phyloP scores from a whole-genome alignment of 2,888 invertebrate species.

The Lasioglossum malachurum region DNA sequence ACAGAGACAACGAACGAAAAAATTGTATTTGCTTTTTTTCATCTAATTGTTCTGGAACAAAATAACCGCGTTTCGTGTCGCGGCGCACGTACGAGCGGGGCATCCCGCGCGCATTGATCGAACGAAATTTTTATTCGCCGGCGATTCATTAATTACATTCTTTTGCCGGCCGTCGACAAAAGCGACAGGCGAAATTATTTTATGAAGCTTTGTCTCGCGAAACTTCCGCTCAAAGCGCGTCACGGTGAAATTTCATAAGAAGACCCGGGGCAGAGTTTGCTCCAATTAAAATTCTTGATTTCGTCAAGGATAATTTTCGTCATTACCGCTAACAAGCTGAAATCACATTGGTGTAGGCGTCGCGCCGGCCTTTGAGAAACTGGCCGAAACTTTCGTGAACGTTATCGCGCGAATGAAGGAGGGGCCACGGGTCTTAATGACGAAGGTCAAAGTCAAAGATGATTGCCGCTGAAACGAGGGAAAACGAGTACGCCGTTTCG shows the following conservation, averaged over 20 bases:
- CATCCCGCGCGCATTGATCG: not conserved
- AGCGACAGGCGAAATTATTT: not conserved
- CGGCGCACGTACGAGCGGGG: not conserved
- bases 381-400: constrained; percentile 27
- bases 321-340: constrained; percentile 48
- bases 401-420: not conserved
- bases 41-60: not conserved
- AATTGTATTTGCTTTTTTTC: not conserved
- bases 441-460: constrained; percentile 45
- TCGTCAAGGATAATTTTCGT: constrained; percentile 41
- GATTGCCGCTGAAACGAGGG: constrained; percentile 20
- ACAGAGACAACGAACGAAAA: not conserved
- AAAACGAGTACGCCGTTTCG: not conserved
- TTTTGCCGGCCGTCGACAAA: too few relatives aligned
- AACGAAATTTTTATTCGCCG: not conserved
- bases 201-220: constrained; percentile 6
- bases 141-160: constrained; percentile 1
- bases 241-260: constrained; percentile 22
- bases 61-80: not conserved
- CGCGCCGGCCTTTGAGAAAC: constrained; percentile 14
- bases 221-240: constrained; percentile 10
- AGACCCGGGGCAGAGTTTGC: not conserved
- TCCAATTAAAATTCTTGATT: constrained; percentile 54
- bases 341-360: constrained; percentile 40
- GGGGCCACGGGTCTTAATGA: constrained; percentile 15